Conservation (phyloP, 2,888 invertebrate species). For the Odontocolon sp. region DNA sequence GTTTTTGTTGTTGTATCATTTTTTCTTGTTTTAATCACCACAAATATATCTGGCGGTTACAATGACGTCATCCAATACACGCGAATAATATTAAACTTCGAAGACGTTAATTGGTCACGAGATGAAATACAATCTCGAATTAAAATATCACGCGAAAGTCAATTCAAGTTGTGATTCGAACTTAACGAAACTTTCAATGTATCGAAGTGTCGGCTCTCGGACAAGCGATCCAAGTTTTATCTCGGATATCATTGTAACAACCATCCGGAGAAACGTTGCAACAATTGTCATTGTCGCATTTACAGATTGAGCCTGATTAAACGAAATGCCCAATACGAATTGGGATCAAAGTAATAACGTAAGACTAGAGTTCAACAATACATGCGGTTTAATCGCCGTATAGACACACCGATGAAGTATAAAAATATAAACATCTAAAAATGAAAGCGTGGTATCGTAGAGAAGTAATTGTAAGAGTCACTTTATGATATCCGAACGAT, state of each 20-base stretch:
- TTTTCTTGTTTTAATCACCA: slow-evolving; percentile 24
- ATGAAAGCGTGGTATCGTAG: slow-evolving; percentile 68
- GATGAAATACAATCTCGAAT: slow-evolving; percentile 39
- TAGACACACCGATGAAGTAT: slow-evolving; percentile 75
- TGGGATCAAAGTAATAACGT: slow-evolving; percentile 73
- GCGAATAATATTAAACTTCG: slow-evolving; percentile 20
- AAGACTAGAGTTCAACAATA: slow-evolving; percentile 80
- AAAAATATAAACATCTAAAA: slow-evolving; percentile 79
- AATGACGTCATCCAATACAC: slow-evolving; percentile 13
- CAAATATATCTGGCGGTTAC: background rate
- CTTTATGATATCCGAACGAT: slow-evolving; percentile 60
- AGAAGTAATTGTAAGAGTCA: slow-evolving; percentile 66
- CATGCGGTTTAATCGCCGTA: slow-evolving; percentile 76
- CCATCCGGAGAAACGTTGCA: slow-evolving; percentile 19
- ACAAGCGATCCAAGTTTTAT: background rate
- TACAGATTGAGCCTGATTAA: slow-evolving; percentile 26
- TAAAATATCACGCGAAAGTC: slow-evolving; percentile 38
- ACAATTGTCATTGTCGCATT: slow-evolving; percentile 17
- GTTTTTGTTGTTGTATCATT: background rate
- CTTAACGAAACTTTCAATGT: slow-evolving; percentile 7
- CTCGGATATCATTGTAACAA: slow-evolving; percentile 11
- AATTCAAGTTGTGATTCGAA: slow-evolving; percentile 29
- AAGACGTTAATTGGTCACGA: slow-evolving; percentile 50
- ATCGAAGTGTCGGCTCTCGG: slow-evolving; percentile 16
- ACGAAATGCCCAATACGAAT: slow-evolving; percentile 66